These are phyloP conservation scores for Porites lobata DNA, from an alignment of 92 coral and sea anemone species.

Conservation along the genomic window DNA sequence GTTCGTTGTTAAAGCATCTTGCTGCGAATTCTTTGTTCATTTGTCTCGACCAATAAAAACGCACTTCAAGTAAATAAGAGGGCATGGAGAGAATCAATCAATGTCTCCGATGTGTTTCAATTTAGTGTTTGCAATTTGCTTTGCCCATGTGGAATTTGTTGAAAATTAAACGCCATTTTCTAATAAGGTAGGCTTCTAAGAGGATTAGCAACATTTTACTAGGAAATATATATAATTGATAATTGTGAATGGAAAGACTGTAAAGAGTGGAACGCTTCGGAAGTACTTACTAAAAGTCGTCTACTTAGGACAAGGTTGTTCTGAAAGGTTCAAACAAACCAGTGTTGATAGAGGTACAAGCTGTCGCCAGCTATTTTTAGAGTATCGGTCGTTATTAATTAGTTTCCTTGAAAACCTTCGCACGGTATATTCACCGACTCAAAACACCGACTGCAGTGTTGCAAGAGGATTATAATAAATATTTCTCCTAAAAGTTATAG, in stretches of 20 bases:
- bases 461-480: not conserved
- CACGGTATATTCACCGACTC: not conserved
- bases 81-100: conserved; percentile 15
- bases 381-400: too few relatives aligned
- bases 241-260: not conserved
- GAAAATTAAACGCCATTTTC: not conserved
- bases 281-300: not conserved
- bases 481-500: not conserved
- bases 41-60: conserved; percentile 22
- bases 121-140: conserved; percentile 35
- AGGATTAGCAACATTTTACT: too few relatives aligned
- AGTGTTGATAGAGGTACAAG: not conserved
- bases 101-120: conserved; percentile 16
- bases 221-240: not conserved
- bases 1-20: conserved; percentile 4
- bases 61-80: conserved; percentile 20
- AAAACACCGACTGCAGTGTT: not conserved
- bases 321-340: not conserved
- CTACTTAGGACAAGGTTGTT: not conserved
- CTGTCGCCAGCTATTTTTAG: too few relatives aligned
- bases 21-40: conserved; percentile 16
- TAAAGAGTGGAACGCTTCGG: not conserved
- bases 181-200: not conserved
- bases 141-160: conserved; percentile 1
- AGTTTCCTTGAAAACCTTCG: too few relatives aligned